Percentiles rank a stretch among this genome's conserved stretches.
phyloP scores from a whole-genome alignment of 2,797 vertebrate genomes.

The Oryzias dopingdopingensis region DNA sequence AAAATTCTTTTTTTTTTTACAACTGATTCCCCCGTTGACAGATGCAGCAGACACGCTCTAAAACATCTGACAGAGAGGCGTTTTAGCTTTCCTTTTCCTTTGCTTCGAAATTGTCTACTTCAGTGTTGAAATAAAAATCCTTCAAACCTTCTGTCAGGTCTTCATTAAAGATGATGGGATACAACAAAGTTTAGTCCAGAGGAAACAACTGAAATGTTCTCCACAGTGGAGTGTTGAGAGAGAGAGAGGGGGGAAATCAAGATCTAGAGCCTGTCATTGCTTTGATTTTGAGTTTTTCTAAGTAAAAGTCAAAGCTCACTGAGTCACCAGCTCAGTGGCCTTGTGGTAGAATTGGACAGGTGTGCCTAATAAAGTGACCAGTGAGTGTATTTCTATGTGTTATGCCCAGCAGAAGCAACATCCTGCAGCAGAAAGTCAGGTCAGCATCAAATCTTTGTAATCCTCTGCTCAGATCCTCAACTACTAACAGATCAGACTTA shows the following conservation, averaged over 20 bases:
- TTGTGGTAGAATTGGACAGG: too few relatives aligned
- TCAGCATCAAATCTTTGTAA: constrained; percentile 25
- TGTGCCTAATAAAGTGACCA: too few relatives aligned
- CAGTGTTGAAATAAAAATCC: constrained; percentile 17
- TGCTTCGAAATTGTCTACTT: constrained; percentile 13
- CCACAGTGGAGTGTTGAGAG: neutral
- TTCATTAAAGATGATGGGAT: constrained; percentile 31
- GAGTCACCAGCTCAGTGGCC: too few relatives aligned
- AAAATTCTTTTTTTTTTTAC: constrained; percentile 2
- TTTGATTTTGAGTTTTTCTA: too few relatives aligned
- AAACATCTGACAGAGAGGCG: constrained; percentile 17
- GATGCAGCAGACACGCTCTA: constrained; percentile 1
- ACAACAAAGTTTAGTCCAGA: constrained; percentile 1
- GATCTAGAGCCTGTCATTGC: too few relatives aligned
- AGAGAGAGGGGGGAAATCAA: too few relatives aligned
- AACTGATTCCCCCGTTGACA: constrained; percentile 1
- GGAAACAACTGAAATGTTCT: constrained; percentile 3
- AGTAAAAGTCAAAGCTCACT: too few relatives aligned
- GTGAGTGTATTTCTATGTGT: too few relatives aligned
- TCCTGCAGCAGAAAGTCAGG: constrained; percentile 18
- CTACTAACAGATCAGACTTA: constrained; percentile 3
- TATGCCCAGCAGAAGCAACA: too few relatives aligned
- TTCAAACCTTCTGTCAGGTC: constrained; percentile 16
- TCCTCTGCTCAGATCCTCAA: constrained; percentile 18
- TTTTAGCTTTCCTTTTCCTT: constrained; percentile 16